Evolutionary conservation across 2,113 vertebrate genomes (phyloP).

Genomic region (Gymnarchus niloticus): DNA sequence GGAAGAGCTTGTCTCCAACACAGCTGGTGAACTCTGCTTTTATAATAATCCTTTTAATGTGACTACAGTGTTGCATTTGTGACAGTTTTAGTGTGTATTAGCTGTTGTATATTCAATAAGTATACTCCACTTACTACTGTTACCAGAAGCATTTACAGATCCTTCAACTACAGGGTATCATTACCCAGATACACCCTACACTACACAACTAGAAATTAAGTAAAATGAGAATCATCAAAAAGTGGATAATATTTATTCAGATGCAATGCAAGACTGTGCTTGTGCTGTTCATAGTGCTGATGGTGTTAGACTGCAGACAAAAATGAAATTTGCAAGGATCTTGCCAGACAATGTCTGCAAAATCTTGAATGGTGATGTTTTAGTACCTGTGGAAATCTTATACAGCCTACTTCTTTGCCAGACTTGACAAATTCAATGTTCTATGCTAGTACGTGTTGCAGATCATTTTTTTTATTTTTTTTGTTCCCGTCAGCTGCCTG

Average conservation of each 20-base stretch:
- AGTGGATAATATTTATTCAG: background rate
- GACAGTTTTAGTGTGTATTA: background rate
- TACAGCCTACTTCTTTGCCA: background rate
- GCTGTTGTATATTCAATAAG: background rate
- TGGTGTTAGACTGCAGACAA: background rate
- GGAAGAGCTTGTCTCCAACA: background rate
- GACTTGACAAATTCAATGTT: background rate
- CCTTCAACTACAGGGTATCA: background rate
- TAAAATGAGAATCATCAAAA: background rate
- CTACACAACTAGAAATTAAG: background rate
- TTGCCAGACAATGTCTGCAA: background rate
- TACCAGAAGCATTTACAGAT: background rate
- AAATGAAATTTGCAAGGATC: background rate
- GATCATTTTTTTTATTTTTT: too few relatives aligned
- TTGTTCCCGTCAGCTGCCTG: background rate
- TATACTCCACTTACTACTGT: background rate
- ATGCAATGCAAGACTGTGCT: background rate
- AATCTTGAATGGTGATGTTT: background rate
- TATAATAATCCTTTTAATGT: background rate
- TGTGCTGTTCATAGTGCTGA: background rate
- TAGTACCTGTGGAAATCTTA: background rate
- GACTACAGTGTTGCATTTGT: background rate
- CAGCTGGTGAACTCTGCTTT: background rate
- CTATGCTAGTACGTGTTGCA: background rate
- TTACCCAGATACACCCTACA: background rate